These are phyloP conservation scores for Drosophila guanche DNA, from an alignment of 1,140 invertebrate genomes.

Conservation along the genomic window DNA sequence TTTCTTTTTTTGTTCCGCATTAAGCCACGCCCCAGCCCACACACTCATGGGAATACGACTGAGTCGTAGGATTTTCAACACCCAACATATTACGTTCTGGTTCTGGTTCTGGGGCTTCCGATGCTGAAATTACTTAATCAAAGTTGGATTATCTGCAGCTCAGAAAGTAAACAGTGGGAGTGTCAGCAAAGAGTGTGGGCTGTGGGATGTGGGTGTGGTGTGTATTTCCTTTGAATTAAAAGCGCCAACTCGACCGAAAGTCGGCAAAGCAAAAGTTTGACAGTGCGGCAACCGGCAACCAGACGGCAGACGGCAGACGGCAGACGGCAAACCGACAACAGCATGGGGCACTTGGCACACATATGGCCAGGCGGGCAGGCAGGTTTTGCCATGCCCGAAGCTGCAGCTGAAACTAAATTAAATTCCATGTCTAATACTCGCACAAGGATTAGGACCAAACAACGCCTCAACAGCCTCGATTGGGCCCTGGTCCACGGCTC, in stretches of 20 bases:
- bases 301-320: no score
- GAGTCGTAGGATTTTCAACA: slow-evolving; percentile 67
- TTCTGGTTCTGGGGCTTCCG: slow-evolving; percentile 4
- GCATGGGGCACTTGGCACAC: slow-evolving; percentile 70
- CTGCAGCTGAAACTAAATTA: slow-evolving; percentile 66
- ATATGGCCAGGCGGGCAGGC: slow-evolving; percentile 40
- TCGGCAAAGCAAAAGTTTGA: slow-evolving; percentile 58
- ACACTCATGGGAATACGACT: slow-evolving; percentile 67
- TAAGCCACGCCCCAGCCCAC: slow-evolving; percentile 9
- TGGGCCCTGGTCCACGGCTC: no score
- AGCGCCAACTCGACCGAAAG: slow-evolving; percentile 65
- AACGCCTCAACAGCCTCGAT: slow-evolving; percentile 54
- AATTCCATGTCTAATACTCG: slow-evolving; percentile 81
- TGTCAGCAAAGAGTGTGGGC: slow-evolving; percentile 5
- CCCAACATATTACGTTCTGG: slow-evolving; percentile 67
- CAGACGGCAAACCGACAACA: slow-evolving; percentile 17
- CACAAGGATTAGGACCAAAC: slow-evolving; percentile 74
- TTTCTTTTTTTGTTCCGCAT: slow-evolving; percentile 14
- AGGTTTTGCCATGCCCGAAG: background rate
- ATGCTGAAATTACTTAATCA: slow-evolving; percentile 76
- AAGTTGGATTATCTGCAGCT: slow-evolving; percentile 77
- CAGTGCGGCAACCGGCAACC: slow-evolving; percentile 47
- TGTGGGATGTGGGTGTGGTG: slow-evolving; percentile 19
- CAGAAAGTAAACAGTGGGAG: slow-evolving; percentile 49
- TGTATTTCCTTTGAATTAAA: slow-evolving; percentile 77